Conservation (phyloP, 2,113 vertebrate species). For the Atractosteus spatula region DNA sequence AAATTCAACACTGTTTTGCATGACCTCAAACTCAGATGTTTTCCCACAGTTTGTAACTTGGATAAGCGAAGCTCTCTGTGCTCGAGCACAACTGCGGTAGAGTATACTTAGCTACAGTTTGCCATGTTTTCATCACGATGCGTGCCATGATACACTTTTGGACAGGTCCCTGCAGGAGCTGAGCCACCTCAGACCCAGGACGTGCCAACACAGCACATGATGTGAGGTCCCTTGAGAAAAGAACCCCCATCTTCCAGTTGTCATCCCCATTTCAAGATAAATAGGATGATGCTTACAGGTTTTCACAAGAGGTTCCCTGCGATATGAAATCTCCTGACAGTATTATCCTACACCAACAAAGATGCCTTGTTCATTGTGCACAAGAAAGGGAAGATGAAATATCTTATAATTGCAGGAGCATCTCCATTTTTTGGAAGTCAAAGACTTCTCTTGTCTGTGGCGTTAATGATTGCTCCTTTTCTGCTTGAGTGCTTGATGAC, state of each 20-base stretch:
- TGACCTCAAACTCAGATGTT: no score
- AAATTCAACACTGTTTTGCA: no score
- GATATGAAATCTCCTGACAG: background rate
- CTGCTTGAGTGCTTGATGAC: conserved; percentile 5
- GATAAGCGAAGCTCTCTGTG: no score
- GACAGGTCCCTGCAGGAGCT: no score
- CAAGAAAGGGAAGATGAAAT: conserved; percentile 61
- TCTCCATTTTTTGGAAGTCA: conserved; percentile 19
- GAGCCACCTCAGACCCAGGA: no score
- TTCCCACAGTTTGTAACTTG: no score
- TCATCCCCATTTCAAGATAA: conserved; percentile 4
- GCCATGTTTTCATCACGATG: no score
- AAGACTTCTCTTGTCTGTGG: conserved; percentile 28
- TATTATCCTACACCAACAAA: conserved; percentile 4
- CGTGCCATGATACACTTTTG: no score
- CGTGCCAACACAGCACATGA: no score
- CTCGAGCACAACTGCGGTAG: no score
- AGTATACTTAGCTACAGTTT: no score
- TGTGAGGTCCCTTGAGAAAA: background rate
- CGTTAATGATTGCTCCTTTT: background rate
- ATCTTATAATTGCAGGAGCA: conserved; percentile 32
- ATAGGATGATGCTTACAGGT: background rate
- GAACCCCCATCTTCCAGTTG: conserved; percentile 3
- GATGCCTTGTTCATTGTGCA: background rate
- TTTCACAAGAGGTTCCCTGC: background rate